Conservation (phyloP, 2,888 invertebrate species). For the Drosophila subquinaria region DNA sequence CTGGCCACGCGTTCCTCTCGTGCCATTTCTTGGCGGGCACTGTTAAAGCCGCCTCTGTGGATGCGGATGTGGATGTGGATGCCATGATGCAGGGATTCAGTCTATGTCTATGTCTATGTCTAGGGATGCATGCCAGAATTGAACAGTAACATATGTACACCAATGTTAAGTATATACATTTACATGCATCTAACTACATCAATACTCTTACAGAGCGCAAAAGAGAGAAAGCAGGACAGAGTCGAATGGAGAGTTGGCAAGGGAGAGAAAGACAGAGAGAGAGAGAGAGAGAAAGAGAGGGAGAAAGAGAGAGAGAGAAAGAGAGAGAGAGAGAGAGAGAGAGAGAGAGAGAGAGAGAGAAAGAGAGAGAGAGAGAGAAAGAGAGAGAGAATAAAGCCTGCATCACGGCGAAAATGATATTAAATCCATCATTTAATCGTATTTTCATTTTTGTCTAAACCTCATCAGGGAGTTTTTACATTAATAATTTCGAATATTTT, state of each 20-base stretch:
- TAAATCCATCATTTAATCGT: background rate
- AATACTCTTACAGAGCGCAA: conserved; percentile 34
- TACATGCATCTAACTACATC: background rate
- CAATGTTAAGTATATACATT: conserved; percentile 8
- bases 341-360: background rate
- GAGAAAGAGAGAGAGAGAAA: background rate
- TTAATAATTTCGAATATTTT: background rate
- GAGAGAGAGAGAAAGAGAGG: background rate
- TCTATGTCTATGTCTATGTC: background rate
- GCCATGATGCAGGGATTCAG: conserved; percentile 17
- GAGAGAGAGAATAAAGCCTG: background rate
- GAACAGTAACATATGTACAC: conserved; percentile 21
- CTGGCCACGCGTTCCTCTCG: conserved; percentile 29
- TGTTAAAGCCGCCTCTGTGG: conserved; percentile 11
- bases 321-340: background rate
- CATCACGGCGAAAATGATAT: background rate
- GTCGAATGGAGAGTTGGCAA: background rate
- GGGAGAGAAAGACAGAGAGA: background rate
- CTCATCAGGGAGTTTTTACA: background rate
- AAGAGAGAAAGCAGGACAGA: background rate
- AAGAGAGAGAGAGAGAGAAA: background rate
- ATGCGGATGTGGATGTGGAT: conserved; percentile 10
- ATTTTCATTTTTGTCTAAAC: no score
- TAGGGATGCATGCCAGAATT: conserved; percentile 38
- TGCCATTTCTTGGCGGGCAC: conserved; percentile 51